A percentile compares a stretch with the other conserved stretches of the same genome.
phyloP scores from a whole-genome alignment of 2,888 invertebrate genomes.

The Callosobruchus maculatus region DNA sequence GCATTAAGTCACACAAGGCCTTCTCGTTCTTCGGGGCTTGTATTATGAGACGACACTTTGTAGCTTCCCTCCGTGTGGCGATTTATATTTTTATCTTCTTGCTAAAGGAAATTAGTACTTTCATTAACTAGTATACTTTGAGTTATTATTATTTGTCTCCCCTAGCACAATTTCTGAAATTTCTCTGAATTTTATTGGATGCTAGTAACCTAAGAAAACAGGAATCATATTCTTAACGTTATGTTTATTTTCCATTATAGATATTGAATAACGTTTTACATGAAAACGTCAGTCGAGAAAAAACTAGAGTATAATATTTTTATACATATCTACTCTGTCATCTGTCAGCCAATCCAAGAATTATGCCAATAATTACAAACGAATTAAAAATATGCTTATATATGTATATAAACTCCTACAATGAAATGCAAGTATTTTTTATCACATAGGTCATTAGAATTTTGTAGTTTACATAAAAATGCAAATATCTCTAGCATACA shows the following conservation, averaged over 20 bases:
- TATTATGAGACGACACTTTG: not conserved
- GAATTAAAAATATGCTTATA: slow-evolving; percentile 8
- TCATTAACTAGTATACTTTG: not conserved
- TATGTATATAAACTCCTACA: too few species aligned
- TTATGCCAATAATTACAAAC: not conserved
- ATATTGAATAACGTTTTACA: not conserved
- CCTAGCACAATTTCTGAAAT: too few species aligned
- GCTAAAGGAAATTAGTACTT: not conserved
- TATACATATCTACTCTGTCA: too few species aligned
- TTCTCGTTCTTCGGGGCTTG: not conserved
- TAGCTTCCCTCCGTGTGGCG: not conserved
- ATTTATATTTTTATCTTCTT: not conserved
- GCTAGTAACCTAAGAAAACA: too few species aligned
- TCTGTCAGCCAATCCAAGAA: not conserved
- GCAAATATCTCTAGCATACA: not conserved
- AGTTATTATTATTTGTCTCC: not conserved
- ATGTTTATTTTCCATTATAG: not conserved
- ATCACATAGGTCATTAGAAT: not conserved
- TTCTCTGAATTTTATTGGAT: too few species aligned
- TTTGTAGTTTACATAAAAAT: not conserved
- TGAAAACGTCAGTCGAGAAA: not conserved
- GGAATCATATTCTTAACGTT: too few species aligned
- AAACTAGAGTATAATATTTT: not conserved
- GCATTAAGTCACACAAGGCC: not conserved
- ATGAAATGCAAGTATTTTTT: not conserved